Percentiles rank a stretch among this genome's conserved stretches.
These are phyloP conservation scores for Himalopsyche anomala DNA, from an alignment of 2,888 invertebrate species.

Conservation along the genomic window DNA sequence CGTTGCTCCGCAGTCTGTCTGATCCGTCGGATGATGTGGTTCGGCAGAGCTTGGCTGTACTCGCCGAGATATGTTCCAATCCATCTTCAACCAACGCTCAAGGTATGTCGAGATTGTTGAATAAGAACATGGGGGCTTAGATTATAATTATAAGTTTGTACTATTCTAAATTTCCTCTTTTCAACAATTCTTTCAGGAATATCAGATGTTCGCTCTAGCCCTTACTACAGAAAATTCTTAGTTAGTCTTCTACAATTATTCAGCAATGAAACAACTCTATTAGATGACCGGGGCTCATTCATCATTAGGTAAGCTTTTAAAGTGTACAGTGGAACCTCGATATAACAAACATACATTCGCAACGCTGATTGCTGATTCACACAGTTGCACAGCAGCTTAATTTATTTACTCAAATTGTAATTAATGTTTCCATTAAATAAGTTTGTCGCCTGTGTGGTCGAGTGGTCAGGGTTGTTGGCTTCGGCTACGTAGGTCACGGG, in stretches of 20 bases:
- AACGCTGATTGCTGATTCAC: too few species aligned
- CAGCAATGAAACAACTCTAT: slow-evolving; percentile 87
- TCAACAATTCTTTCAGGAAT: slow-evolving; percentile 61
- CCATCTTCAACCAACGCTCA: slow-evolving; percentile 58
- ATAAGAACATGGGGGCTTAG: background rate
- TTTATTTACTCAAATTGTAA: too few species aligned
- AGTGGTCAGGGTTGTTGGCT: too few species aligned
- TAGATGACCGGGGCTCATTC: slow-evolving; percentile 95
- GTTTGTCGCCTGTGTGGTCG: too few species aligned
- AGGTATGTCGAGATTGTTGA: slow-evolving; percentile 45
- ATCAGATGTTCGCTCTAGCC: slow-evolving; percentile 73
- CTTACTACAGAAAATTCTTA: slow-evolving; percentile 92
- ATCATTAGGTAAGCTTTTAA: slow-evolving; percentile 88
- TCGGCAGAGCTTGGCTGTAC: slow-evolving; percentile 92
- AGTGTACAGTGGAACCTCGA: slow-evolving; percentile 78
- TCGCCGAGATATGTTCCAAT: slow-evolving; percentile 85
- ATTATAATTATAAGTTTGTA: background rate
- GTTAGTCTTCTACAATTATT: slow-evolving; percentile 90
- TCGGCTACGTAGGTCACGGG: too few species aligned
- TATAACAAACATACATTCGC: too few species aligned
- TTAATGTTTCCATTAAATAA: too few species aligned
- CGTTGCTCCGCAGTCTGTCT: slow-evolving; percentile 89
- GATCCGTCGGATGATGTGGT: slow-evolving; percentile 98
- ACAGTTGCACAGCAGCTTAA: too few species aligned
- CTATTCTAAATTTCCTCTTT: background rate